These are phyloP conservation scores for Psittacara wagleri DNA, from an alignment of 2,113 vertebrate genomes.

Conservation along the genomic window DNA sequence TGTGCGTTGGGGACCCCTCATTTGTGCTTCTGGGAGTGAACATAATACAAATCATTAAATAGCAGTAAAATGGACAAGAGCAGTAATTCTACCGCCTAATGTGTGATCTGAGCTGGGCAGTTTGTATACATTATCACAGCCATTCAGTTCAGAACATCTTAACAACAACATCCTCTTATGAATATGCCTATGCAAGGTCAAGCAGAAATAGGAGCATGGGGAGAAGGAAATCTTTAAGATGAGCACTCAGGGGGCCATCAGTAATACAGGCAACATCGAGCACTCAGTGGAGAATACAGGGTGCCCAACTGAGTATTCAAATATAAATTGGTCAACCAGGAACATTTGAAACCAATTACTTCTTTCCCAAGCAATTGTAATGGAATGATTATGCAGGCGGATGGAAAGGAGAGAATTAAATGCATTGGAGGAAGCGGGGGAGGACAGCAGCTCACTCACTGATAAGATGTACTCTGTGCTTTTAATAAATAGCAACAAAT, in stretches of 20 bases:
- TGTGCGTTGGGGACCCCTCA: fast-evolving
- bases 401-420: conserved; percentile 40
- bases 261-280: neutral
- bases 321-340: conserved; percentile 39
- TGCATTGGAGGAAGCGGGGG: conserved; percentile 26
- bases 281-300: neutral
- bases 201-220: neutral
- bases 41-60: neutral
- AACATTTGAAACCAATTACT: conserved; percentile 40
- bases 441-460: conserved; percentile 59
- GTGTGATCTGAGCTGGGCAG: neutral
- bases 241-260: conserved; percentile 7
- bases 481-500: conserved; percentile 67
- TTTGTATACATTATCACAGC: neutral
- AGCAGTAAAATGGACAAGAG: conserved; percentile 10
- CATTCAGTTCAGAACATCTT: neutral
- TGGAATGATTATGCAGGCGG: conserved; percentile 31
- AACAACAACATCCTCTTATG: neutral
- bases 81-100: conserved; percentile 16
- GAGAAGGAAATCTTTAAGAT: neutral
- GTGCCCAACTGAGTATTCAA: neutral
- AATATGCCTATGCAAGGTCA: neutral
- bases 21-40: neutral
- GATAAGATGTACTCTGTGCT: conserved; percentile 38
- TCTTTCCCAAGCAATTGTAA: neutral